Evolutionary conservation across 2,888 invertebrate species (phyloP).

Genomic region (Dryocosmus kuriphilus): DNA sequence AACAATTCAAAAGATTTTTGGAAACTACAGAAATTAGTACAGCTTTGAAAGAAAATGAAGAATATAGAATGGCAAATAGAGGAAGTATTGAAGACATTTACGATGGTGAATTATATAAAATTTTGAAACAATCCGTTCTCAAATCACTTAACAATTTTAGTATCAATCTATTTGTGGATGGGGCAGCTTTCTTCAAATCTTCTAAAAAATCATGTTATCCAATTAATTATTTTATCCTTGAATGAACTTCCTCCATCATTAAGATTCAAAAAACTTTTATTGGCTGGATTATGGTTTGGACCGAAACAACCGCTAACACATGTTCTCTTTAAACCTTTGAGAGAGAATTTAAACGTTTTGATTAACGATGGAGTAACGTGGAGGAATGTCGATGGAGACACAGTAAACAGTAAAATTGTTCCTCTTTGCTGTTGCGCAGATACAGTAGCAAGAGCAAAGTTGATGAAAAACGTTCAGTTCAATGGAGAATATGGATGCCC

Average conservation of each 20-base stretch:
- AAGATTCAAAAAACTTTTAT: constrained; percentile 28
- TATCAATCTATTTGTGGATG: too few relatives aligned
- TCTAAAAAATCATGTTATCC: constrained; percentile 41
- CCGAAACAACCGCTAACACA: constrained; percentile 25
- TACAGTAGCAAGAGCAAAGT: constrained; percentile 39
- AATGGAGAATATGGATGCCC: constrained; percentile 41
- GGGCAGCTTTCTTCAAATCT: constrained; percentile 35
- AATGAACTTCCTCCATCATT: constrained; percentile 40
- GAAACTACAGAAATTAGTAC: constrained; percentile 9
- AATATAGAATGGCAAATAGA: neutral
- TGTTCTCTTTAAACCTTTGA: too few relatives aligned
- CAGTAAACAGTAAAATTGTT: constrained; percentile 30
- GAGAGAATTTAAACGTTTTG: too few relatives aligned
- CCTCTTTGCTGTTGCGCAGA: constrained; percentile 34
- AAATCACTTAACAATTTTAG: too few relatives aligned
- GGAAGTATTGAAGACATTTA: too few relatives aligned
- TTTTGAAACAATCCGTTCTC: too few relatives aligned
- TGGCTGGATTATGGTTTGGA: constrained; percentile 40
- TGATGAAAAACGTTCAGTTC: constrained; percentile 40
- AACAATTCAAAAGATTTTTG: constrained; percentile 24
- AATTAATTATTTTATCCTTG: constrained; percentile 24
- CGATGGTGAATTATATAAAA: too few relatives aligned
- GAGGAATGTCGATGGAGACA: neutral
- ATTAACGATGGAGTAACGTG: too few relatives aligned
- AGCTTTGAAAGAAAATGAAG: neutral